Base-by-base conservation (phyloP, 2,797 vertebrate species). In the Chrosomus eos region DNA sequence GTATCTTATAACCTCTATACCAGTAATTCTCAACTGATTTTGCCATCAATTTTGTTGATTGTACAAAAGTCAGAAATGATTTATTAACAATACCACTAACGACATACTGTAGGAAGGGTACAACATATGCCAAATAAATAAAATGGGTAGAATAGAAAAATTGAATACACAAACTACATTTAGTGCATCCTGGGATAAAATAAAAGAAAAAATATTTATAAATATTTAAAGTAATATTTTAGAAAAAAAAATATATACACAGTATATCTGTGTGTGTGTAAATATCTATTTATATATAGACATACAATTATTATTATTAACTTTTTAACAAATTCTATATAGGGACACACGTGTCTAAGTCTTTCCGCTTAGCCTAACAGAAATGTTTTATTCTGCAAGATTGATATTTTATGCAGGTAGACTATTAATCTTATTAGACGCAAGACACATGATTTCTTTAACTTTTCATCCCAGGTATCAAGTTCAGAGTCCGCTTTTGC, bases 311-410 rank as follows among this genome's bases (percentile, higher is more conserved):
- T 53, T 7, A 53, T 7, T 53, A 53, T 53, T 53, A 55, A 51
- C 48, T 55, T 55, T 3, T 23, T 21, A 23, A 55, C 19, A 23
- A 55, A 23, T 9, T 55, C 4, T 19, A 58, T 3, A n/a, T 5
- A 58, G 23, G n/a, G 23, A n/a, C 23, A 21, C 1, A 3, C 13
- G 2, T 7, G 26, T 31, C 14, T 7, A 64, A 64, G 26, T 18
- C 13, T 28, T 16, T 62, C 13, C 28, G 60, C 60, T 62, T 14
- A 28, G 26, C 26, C 21, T 1, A 28, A 45, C 26, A 62, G 58
- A 78, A 78, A 77, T 14, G 77, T 51, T 80, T 48, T 28, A 80
- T 40, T 66, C 40, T 9, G 26, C 53, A n/a, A 43, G 5, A 60
- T 28, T 40, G n/a, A 81, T 40, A 43, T 21, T 81, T 19, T 26